phyloP scores from a whole-genome alignment of 2,113 vertebrate species.

The Ciconia stormi region DNA sequence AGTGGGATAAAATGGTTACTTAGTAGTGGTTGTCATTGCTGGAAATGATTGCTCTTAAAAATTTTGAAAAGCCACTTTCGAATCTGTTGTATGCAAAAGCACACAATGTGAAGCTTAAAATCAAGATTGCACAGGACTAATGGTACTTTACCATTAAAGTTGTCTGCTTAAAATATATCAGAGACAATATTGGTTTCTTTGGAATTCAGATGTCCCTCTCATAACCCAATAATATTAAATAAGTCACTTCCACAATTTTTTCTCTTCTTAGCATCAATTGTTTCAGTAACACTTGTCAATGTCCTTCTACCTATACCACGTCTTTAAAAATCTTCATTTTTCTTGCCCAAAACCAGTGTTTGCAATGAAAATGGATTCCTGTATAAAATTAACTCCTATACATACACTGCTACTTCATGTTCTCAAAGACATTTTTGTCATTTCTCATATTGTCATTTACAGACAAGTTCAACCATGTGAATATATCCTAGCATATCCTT shows the following conservation, averaged over 20 bases:
- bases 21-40: neutral
- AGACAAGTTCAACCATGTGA: neutral
- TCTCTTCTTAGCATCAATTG: neutral
- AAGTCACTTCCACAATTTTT: neutral
- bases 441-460: constrained; percentile 2
- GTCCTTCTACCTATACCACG: neutral
- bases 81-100: neutral
- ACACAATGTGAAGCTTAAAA: neutral
- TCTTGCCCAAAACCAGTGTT: neutral
- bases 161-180: neutral
- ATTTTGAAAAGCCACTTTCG: neutral
- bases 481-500: neutral
- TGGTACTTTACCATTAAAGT: neutral
- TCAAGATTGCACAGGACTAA: neutral
- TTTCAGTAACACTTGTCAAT: neutral
- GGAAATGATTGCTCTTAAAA: neutral
- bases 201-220: neutral
- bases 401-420: neutral
- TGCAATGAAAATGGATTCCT: neutral
- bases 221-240: neutral
- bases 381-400: neutral
- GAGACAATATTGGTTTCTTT: neutral
- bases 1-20: neutral
- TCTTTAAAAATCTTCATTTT: neutral
- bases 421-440: constrained; percentile 12